These are phyloP conservation scores for Sogatella furcifera DNA, from an alignment of 1,140 invertebrate genomes.

Conservation along the genomic window DNA sequence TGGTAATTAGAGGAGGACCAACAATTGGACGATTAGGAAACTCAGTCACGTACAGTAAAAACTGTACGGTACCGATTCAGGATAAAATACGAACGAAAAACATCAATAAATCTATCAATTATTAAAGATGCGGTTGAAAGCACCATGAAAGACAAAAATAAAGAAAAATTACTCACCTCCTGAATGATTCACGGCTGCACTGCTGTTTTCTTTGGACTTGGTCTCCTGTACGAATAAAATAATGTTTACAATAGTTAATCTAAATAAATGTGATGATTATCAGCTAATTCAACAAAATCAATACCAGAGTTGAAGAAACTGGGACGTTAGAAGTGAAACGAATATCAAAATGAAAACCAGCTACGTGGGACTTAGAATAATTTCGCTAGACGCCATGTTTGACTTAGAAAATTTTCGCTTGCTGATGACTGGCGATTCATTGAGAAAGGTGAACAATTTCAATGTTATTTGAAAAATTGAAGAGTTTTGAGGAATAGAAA, in stretches of 20 bases:
- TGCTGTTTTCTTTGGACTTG: constrained; percentile 33
- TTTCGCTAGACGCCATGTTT: constrained; percentile 52
- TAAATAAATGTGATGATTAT: background rate
- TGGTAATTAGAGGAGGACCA: too few relatives aligned
- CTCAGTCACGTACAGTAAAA: too few relatives aligned
- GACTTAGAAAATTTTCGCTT: constrained; percentile 68
- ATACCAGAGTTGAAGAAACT: background rate
- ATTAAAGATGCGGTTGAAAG: too few relatives aligned
- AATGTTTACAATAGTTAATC: constrained; percentile 13
- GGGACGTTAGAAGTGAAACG: too few relatives aligned
- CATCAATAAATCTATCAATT: too few relatives aligned
- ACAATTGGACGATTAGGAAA: too few relatives aligned
- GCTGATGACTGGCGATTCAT: background rate
- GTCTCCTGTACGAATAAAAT: constrained; percentile 30
- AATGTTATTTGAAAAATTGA: too few relatives aligned
- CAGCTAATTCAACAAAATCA: background rate
- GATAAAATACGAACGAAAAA: too few relatives aligned
- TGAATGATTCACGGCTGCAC: constrained; percentile 8
- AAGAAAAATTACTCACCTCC: constrained; percentile 5
- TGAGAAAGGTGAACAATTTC: too few relatives aligned
- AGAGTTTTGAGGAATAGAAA: background rate
- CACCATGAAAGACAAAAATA: background rate
- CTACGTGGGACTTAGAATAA: constrained; percentile 38
- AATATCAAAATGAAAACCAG: constrained; percentile 9
- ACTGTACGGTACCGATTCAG: too few relatives aligned